Conservation (phyloP, 2,888 invertebrate genomes). For the Drosophila bunnanda region DNA sequence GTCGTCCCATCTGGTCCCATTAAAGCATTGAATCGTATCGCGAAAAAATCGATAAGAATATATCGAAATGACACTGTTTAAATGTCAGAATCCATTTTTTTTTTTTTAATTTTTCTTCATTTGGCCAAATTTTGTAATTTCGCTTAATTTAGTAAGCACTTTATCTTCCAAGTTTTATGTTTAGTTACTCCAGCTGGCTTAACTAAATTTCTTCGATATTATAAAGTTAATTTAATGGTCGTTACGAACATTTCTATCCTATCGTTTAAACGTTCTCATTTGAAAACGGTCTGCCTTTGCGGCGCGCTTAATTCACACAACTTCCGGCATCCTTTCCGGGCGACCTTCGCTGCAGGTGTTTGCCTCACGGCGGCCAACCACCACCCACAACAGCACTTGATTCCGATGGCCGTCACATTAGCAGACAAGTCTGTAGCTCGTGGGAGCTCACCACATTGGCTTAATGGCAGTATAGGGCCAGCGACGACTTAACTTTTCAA, state of each 20-base stretch:
- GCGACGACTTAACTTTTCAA: constrained; percentile 32
- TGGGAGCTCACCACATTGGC: constrained; percentile 15
- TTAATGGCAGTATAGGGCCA: constrained; percentile 11
- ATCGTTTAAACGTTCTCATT: no score
- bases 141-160: neutral
- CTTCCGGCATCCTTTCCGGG: constrained; percentile 60
- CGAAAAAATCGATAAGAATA: neutral
- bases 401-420: neutral
- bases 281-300: constrained; percentile 5
- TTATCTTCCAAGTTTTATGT: neutral
- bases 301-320: constrained; percentile 59
- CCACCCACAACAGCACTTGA: constrained; percentile 10
- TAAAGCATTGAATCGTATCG: neutral
- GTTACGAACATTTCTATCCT: neutral
- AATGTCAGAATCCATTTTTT: neutral
- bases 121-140: neutral
- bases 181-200: neutral
- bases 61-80: neutral
- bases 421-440: constrained; percentile 13
- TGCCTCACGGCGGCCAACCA: constrained; percentile 13
- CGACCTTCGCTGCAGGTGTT: constrained; percentile 45
- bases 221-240: neutral
- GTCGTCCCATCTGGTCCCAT: neutral
- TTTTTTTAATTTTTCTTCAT: neutral
- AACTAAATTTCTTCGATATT: neutral